Base-by-base conservation (phyloP, 1,140 invertebrate genomes). In the Euura saliciscinereae region DNA sequence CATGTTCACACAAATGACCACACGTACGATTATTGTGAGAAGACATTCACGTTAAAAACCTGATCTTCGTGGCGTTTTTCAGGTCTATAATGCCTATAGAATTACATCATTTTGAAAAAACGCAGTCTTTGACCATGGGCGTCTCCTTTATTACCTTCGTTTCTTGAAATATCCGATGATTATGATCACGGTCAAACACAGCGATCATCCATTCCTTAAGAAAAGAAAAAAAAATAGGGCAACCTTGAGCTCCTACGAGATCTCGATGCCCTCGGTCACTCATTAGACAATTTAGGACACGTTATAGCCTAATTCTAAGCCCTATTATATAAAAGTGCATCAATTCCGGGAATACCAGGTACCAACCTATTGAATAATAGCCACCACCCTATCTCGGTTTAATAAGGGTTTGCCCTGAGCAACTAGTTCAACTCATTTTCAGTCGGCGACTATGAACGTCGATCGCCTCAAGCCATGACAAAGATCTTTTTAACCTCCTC, bases 221-320 rank as follows among this genome's bases (percentile, higher is more conserved):
- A n/a, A n/a, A n/a, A n/a, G n/a, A n/a, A 76, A 77, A 78, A 81
- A 84, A 75, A 75, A 69, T 44, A 75, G 70, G 75, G 45, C 67
- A 78, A 83, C 80, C 82, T 84, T 85, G 77, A 59, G 71, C 44
- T 45, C 59, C 8, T 13, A 44, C 43, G 71, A 72, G 71, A 80
- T 82, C 82, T 59, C 51, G 51, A 59, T 10, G 51, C 82, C 82
- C 84, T 83, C 78, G 82, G 79, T 81, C 81, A 80, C 81, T 83
- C 80, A 85, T 87, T 86, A 86, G 83, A 87, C 77, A 85, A 86
- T 87, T 86, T 85, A 81, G 82, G 80, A 85, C 83, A 85, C 83
- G 85, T 85, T 85, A 86, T 85, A 85, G 82, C 82, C 84, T 79
- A 83, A 84, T 86, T 84, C 79, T 71, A 76, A 71, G 78, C 73